Conservation (phyloP, 2,113 vertebrate species). For the Illadopsis cleaveri region DNA sequence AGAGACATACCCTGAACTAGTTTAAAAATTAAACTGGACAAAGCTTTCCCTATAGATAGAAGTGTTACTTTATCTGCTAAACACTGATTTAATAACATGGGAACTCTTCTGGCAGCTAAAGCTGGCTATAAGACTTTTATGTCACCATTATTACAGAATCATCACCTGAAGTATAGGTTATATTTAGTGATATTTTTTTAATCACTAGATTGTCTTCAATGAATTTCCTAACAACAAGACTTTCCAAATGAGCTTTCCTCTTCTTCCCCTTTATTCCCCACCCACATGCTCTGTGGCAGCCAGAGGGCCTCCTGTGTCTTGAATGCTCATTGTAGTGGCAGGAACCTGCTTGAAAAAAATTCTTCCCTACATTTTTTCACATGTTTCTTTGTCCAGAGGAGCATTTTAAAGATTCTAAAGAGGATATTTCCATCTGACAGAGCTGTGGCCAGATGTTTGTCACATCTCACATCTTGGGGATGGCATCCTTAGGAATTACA, state of each 20-base stretch:
- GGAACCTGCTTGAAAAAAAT: not conserved
- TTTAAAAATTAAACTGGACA: not conserved
- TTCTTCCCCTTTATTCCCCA: not conserved
- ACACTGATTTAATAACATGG: slow-evolving; percentile 52
- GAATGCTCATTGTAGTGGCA: not conserved
- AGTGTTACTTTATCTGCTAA: not conserved
- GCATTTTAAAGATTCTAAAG: not conserved
- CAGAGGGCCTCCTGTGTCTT: not conserved
- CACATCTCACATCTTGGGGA: not conserved
- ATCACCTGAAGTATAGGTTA: slow-evolving; percentile 21
- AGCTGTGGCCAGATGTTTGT: not conserved
- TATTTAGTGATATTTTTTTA: slow-evolving; percentile 8
- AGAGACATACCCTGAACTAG: not conserved
- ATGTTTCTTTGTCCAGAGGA: not conserved
- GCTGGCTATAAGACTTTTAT: slow-evolving; percentile 62
- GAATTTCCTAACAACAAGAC: not conserved
- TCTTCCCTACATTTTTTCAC: not conserved
- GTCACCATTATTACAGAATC: slow-evolving; percentile 16
- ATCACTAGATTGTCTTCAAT: not conserved
- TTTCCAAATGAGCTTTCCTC: not conserved
- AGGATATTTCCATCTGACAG: not conserved
- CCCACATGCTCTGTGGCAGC: not conserved
- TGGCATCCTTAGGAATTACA: not conserved
- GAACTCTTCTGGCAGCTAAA: slow-evolving; percentile 40
- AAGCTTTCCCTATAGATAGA: not conserved